Evolutionary conservation across 2,888 invertebrate genomes (phyloP), one percentile per base, ranked within the genome.

Genomic region (Chromoteleia sp.): DNA sequence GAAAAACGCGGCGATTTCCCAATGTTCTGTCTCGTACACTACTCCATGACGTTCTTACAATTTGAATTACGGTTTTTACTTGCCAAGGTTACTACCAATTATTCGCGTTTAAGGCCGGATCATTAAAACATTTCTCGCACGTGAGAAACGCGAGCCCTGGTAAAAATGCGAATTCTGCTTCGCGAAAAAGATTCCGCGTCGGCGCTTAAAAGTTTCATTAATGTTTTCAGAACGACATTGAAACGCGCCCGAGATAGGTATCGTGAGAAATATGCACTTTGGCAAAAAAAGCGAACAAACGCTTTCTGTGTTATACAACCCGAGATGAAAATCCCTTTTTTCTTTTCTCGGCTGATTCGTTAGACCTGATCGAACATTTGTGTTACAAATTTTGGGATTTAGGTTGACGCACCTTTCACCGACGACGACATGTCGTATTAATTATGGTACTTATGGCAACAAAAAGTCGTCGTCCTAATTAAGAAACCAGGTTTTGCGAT

Each of bases 401-500:
- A 39, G 67, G 25, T 58, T 59, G 56, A 73, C 10, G 56, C 25
- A 15, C 78, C 78, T 73, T 79, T 79, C 78, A 79, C 78, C 14
- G 56, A 41, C 41, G 39, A 63, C n/a, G 25, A 25, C 21, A 52
- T 56, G 45, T 70, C 43, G 67, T 21, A 63, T 77, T 68, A 77
- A 70, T 70, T 67, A 56, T 67, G 54, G 65, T 29, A 33, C 41
- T 54, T 58, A 25, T 14, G 14, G 21, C 10, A 1, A 45, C 50
- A 79, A 79, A 79, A 79, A 79, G 59, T 36, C 12, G 67, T 50
- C 52, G 78, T 71, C 71, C 78, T 65, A 63, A 61, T 63, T 78
- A 65, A 15, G 41, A 48, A 70, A 65, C 71, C 78, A 71, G 71
- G 71, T 78, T 65, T 65, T n/a, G 58, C 52, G 39, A 4, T 39